Percentiles rank a stretch among this genome's conserved stretches.
These are phyloP conservation scores for Drosophila simulans DNA, from an alignment of 1,140 invertebrate genomes.

Conservation along the genomic window DNA sequence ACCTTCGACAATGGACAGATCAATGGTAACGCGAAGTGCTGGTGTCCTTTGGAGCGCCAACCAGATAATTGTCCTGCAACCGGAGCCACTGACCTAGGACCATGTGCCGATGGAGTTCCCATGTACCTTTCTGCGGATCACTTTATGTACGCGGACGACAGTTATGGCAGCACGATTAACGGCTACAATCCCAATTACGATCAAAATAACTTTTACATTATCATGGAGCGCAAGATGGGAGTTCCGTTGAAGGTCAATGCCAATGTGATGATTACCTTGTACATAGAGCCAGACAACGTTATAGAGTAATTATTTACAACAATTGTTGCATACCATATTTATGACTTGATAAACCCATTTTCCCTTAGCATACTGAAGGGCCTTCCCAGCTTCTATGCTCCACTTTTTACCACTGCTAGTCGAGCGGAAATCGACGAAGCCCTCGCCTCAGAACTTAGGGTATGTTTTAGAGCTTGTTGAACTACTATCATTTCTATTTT, in stretches of 20 bases:
- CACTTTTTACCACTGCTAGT: constrained; percentile 70
- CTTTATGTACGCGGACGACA: constrained; percentile 92
- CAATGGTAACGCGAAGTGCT: constrained; percentile 87
- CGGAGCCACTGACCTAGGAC: constrained; percentile 88
- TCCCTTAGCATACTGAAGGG: constrained; percentile 57
- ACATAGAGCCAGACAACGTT: constrained; percentile 86
- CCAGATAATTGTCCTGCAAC: constrained; percentile 84
- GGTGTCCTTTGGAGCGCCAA: constrained; percentile 77
- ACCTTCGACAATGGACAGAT: constrained; percentile 89
- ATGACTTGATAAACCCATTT: background rate
- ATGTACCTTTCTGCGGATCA: constrained; percentile 93
- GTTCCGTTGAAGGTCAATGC: constrained; percentile 89
- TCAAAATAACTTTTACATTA: constrained; percentile 89
- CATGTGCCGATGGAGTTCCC: constrained; percentile 90
- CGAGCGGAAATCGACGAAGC: constrained; percentile 56
- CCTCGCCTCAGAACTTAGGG: constrained; percentile 64
- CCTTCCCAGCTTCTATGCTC: constrained; percentile 71
- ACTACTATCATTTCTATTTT: background rate
- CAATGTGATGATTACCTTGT: constrained; percentile 90
- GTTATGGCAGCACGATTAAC: constrained; percentile 87
- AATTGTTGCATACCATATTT: background rate
- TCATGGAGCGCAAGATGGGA: constrained; percentile 90
- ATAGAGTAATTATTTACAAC: constrained; percentile 86
- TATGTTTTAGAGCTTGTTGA: constrained; percentile 4
- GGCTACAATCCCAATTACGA: constrained; percentile 89